phyloP scores from a whole-genome alignment of 2,888 invertebrate genomes.

The Synanthedon vespiformis region DNA sequence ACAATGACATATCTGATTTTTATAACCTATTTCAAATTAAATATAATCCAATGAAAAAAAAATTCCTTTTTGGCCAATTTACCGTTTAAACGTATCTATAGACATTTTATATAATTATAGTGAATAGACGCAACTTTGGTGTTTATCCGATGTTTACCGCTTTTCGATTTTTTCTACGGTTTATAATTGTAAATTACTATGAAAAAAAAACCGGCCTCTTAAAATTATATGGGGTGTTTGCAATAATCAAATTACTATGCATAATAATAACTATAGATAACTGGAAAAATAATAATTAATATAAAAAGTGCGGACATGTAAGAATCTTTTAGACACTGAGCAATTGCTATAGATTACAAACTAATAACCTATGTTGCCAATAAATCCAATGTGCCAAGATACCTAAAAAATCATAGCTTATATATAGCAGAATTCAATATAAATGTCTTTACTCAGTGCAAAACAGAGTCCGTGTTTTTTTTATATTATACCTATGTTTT shows the following conservation, averaged over 20 bases:
- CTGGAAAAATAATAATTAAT: too few species aligned
- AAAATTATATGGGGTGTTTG: not conserved
- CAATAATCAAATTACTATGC: not conserved
- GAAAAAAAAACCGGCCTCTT: too few species aligned
- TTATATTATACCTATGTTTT: too few species aligned
- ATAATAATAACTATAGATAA: not conserved
- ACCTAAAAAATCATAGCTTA: too few species aligned
- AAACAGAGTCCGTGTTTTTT: too few species aligned
- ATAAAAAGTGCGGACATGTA: too few species aligned
- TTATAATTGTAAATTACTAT: not conserved
- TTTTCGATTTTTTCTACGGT: not conserved
- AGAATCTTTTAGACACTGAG: too few species aligned
- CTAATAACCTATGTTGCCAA: too few species aligned
- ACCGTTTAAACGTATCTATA: slow-evolving; percentile 19
- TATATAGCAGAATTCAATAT: too few species aligned
- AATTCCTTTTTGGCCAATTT: slow-evolving; percentile 28
- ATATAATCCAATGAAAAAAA: slow-evolving; percentile 16
- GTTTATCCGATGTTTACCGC: slow-evolving; percentile 5
- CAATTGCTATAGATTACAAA: too few species aligned
- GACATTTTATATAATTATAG: slow-evolving; percentile 21
- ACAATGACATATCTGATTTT: slow-evolving; percentile 64
- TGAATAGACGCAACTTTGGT: slow-evolving; percentile 19
- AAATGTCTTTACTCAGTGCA: too few species aligned
- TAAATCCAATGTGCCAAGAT: too few species aligned
- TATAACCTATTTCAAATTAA: slow-evolving; percentile 40